Base-by-base conservation (phyloP, 2,888 invertebrate genomes). In the Pinctada fucata region DNA sequence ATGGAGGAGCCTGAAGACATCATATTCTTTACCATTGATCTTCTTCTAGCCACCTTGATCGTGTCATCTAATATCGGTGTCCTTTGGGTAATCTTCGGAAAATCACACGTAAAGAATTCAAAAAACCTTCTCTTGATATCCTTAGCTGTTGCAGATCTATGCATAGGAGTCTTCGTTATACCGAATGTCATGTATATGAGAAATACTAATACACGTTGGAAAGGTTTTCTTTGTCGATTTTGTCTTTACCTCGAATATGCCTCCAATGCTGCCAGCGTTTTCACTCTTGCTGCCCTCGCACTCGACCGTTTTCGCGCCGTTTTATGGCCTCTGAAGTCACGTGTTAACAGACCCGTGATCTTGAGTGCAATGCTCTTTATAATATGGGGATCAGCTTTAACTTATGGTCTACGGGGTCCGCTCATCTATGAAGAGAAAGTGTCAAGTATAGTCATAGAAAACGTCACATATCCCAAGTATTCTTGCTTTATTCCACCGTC, bases 261-360 rank as follows among this genome's bases (percentile, higher is more conserved):
- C 10, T 51, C 73, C 0, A 69, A 63, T 64, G 66, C 71, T 3
- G 76, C 76, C 10, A 76, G 72, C 63, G 75, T 70, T 10, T 71
- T 79, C 47, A 68, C 79, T 16, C 45, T 79, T n/a, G 65, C 79
- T 6, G 66, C 31, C 10, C 47, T 79, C 10, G 75, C 79, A 31
- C 48, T 79, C 10, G 79, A 76, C 50, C 72, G 79, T 45, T 76
- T 79, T 48, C 72, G 79, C 1, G 79, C 79, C 2, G 50, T 79
- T 16, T 49, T 76, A 0, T 76, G 16, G 48, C 79, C 79, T 45
- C 58, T 79, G 5, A 63, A 79, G 58, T 76, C 48, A 52, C 66
- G 50, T 47, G 48, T 64, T 4, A 8, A 48, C 31, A 49, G 50
- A n/a, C n/a, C 16, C 8, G 13, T 16, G 3, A 48, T 72, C 52